Evolutionary conservation across 1,140 invertebrate species (phyloP), one percentile per base, ranked within the genome.

Genomic region (Procambarus virginalis): DNA sequence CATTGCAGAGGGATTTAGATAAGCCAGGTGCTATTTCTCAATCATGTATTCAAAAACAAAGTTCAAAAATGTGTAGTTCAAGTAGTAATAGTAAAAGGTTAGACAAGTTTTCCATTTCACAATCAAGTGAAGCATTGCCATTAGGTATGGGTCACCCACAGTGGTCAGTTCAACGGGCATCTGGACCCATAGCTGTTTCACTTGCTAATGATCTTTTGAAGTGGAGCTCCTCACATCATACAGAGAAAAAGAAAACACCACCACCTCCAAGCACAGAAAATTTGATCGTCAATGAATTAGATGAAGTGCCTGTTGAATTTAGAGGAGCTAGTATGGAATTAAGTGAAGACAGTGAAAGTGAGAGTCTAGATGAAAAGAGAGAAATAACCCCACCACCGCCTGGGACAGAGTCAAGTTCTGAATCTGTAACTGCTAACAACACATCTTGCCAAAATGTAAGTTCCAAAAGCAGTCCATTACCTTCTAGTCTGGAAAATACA

Each of bases 221-320:
- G 6, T 73, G 51, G 68, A 60, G 51, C 14, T 55, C 68, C 22
- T 45, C 22, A 22, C 14, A 14, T 5, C 68, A 34, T 76, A 34
- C 17, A 46, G n/a, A 84, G 48, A 84, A 48, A 48, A 70, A 84
- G 22, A 48, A 10, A 10, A 84, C 82, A 20, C 82, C 82, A 22
- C 82, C 82, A 22, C 82, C 82, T 68, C 82, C 82, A 51, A 70
- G 82, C 20, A 84, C 82, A 84, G 82, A 84, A 82, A 68, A 64
- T 64, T 5, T 82, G 22, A 73, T 73, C 10, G 10, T 73, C 6
- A 73, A 73, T 34, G 68, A 73, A 73, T 34, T 73, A 73, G 68
- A 73, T 20, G 20, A 73, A 8, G 22, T 8, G 34, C 68, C 68
- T 73, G 68, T 5, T 73, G 68, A 73, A 73, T 22, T 73, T 22